Percentiles rank a stretch among this genome's conserved stretches.
Evolutionary conservation across 2,888 invertebrate species (phyloP).

Genomic region (Scaeva pyrastri): DNA sequence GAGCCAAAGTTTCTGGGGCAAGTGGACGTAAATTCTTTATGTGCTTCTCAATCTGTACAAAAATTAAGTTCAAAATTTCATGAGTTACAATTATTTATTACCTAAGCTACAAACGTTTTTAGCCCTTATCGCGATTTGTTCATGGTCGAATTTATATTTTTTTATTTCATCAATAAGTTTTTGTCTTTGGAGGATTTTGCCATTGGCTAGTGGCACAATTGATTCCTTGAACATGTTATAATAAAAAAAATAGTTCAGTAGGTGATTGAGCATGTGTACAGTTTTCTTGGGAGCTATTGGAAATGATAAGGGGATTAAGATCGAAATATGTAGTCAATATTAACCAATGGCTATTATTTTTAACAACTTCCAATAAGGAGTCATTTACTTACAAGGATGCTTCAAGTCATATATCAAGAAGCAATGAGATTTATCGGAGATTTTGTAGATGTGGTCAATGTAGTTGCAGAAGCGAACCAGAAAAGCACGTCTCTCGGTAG

Average conservation of each 20-base stretch:
- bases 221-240: conserved; percentile 80
- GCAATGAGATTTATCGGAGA: conserved; percentile 79
- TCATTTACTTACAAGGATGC: conserved; percentile 79
- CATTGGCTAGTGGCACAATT: conserved; percentile 77
- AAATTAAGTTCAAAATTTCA: background rate
- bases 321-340: no score
- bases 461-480: conserved; percentile 79
- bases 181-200: conserved; percentile 76
- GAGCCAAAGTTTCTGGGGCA: conserved; percentile 58
- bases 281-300: conserved; percentile 80
- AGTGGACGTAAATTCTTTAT: conserved; percentile 48
- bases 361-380: background rate
- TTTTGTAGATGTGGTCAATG: conserved; percentile 81
- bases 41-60: conserved; percentile 45
- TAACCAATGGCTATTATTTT: no score
- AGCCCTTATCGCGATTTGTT: conserved; percentile 65
- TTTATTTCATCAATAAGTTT: conserved; percentile 73
- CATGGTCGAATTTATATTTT: conserved; percentile 75
- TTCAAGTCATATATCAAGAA: conserved; percentile 80
- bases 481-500: conserved; percentile 79
- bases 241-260: conserved; percentile 81
- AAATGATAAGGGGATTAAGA: background rate
- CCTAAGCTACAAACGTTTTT: conserved; percentile 53
- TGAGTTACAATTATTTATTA: conserved; percentile 1
- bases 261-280: conserved; percentile 78